Base-by-base conservation (phyloP, 2,797 vertebrate genomes). In the Channallabes apus region DNA sequence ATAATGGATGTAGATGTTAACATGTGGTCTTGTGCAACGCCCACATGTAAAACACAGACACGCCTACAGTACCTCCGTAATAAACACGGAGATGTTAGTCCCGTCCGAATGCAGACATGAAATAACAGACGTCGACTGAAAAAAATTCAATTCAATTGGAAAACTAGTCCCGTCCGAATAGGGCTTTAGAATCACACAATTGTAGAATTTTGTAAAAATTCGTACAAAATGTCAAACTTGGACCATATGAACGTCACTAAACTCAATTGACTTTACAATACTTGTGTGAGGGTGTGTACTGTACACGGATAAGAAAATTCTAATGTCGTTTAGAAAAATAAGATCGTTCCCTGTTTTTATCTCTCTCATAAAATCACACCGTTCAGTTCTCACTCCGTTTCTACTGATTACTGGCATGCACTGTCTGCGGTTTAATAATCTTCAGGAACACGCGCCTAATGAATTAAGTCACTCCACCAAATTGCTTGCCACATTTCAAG, bases 391-490 rank as follows among this genome's bases (percentile, higher is more conserved):
- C 58, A 83, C 68, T 86, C 29, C 38, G 41, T 86, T 84, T 77
- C 91, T 91, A 65, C 87, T 86, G 90, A 92, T 93, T 92, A 91
- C 91, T 90, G 84, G 90, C 91, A 92, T 41, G 77, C 77, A 64
- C 77, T 92, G 90, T 92, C 90, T 88, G 89, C 91, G 92, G 91
- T 94, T 94, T 94, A 94, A 94, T 94, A 94, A 93, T 94, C 92
- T 93, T 94, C 93, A 94, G 91, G 91, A 93, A 86, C 46, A 85
- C 87, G 88, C 87, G 90, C 89, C 89, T 93, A 93, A 94, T 95
- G 91, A 95, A 95, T 94, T 92, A 93, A 95, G 91, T 94, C 93
- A 92, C 93, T 94, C 78, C 91, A 92, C 91, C 92, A 94, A 95
- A 95, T 94, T 93, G 92, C 91, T 94, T 86, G 80, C 68, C 92